These are phyloP conservation scores for Aurelia sp. DNA, from an alignment of 30 jellyfish, hydroid and myxozoan genomes.

Conservation along the genomic window DNA sequence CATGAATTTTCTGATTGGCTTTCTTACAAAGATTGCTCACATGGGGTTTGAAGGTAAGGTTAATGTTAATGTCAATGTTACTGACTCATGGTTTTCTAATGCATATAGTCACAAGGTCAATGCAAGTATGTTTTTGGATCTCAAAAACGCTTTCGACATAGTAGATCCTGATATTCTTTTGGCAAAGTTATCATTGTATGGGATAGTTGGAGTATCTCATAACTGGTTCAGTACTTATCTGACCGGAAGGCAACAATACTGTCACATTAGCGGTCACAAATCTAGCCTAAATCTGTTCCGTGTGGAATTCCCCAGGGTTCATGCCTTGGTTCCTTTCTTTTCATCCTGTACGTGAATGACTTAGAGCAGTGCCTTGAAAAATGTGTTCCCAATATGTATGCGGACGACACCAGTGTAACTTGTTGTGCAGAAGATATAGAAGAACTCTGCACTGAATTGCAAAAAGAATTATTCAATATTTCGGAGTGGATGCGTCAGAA, in stretches of 20 bases:
- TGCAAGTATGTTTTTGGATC: no score
- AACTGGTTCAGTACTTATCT: neutral
- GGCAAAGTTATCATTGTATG: no score
- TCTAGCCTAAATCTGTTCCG: neutral
- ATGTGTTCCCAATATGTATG: neutral
- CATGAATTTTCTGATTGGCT: no score
- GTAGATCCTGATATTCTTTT: no score
- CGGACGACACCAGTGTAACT: conserved; percentile 11
- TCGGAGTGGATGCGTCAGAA: conserved; percentile 30
- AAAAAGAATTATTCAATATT: neutral
- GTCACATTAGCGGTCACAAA: neutral
- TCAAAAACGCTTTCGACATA: no score
- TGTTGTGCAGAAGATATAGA: conserved; percentile 3
- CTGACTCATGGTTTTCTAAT: no score
- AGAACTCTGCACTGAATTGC: conserved; percentile 1
- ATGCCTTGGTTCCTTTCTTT: neutral
- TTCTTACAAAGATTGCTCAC: no score
- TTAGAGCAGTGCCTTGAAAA: neutral
- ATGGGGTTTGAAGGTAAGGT: no score
- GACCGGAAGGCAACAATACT: conserved; percentile 4
- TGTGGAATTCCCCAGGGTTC: no score
- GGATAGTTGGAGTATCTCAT: no score
- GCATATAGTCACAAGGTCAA: no score
- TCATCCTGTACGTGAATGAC: conserved; percentile 13
- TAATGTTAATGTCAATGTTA: no score